These are phyloP conservation scores for Phasia obesa DNA, from an alignment of 2,888 invertebrate genomes.

Conservation along the genomic window DNA sequence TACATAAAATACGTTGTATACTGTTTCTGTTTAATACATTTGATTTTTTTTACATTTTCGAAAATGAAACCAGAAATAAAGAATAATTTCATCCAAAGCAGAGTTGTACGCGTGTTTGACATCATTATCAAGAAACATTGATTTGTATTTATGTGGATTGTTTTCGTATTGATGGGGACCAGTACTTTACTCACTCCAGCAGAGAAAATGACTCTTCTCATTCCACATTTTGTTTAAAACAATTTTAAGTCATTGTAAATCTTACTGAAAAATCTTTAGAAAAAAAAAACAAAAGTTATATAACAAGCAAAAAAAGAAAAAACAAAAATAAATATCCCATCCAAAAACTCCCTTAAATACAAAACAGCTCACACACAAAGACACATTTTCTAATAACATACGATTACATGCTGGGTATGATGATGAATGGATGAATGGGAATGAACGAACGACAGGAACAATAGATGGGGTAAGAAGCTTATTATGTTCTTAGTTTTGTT, in stretches of 20 bases:
- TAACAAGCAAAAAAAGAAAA: conserved; percentile 26
- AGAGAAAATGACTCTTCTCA: neutral
- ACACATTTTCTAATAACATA: neutral
- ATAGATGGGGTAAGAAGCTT: conserved; percentile 59
- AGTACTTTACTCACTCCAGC: neutral
- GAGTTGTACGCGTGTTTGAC: conserved; percentile 66
- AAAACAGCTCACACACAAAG: conserved; percentile 17
- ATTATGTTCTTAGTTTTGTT: conserved; percentile 64
- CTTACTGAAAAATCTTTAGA: conserved; percentile 61
- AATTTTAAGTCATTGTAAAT: conserved; percentile 67
- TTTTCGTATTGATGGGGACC: conserved; percentile 24
- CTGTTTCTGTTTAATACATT: neutral
- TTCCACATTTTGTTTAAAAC: conserved; percentile 41
- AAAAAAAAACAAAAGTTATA: conserved; percentile 65
- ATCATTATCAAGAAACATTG: conserved; percentile 68
- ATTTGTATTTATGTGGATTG: conserved; percentile 60
- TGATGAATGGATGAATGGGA: conserved; percentile 32
- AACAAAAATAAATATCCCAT: conserved; percentile 5
- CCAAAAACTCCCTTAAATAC: conserved; percentile 44
- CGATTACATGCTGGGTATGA: conserved; percentile 25
- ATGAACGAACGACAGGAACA: conserved; percentile 3
- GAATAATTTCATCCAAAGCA: conserved; percentile 42
- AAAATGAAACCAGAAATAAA: neutral
- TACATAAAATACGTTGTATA: too few relatives aligned
- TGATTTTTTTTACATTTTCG: neutral